Evolutionary conservation across 1,140 invertebrate genomes (phyloP), one percentile per base, ranked within the genome.

Genomic region (Colletes latitarsis): DNA sequence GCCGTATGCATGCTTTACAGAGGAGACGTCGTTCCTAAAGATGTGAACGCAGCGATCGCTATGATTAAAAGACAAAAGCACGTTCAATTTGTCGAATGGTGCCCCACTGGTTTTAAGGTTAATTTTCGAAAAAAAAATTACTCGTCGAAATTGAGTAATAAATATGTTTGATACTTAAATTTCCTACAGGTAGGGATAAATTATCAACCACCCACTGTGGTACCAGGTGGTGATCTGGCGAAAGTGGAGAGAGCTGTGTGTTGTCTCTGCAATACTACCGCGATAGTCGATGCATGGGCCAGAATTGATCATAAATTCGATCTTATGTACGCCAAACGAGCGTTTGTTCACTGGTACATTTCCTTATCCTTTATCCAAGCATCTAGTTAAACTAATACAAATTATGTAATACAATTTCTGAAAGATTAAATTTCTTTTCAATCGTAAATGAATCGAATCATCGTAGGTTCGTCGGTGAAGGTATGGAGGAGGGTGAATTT

Each of bases 401-500:
- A 30, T 30, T 30, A 0, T 30, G 30, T 30, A 30, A 30, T 30
- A 30, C 30, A 30, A 2, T 30, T 30, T 30, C 30, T 30, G 30
- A 30, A 30, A 30, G 30, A 30, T 30, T 2, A 0, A 30, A 30
- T 30, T 30, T 30, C 2, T 30, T 30, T 30, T 14, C 3, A 53
- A 55, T 46, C 6, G 15, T 62, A 15, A 62, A 64, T 46, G 1
- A n/a, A 62, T n/a, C 3, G 17, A n/a, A n/a, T 9, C 46, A 46
- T 52, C 6, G 9, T 55, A 90, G 89, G 89, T 90, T 89, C 10
- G 89, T 97, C 17, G 96, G 96, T 4, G 97, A 97, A 94, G 96
- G 97, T 68, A 95, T 97, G 95, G 96, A 97, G 92, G 97, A 97
- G 92, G 95, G 95, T 17, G 96, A 97, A 92, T 95, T 96, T 87